These are phyloP conservation scores for Podilymbus podiceps DNA, from an alignment of 2,113 vertebrate genomes.

Conservation along the genomic window DNA sequence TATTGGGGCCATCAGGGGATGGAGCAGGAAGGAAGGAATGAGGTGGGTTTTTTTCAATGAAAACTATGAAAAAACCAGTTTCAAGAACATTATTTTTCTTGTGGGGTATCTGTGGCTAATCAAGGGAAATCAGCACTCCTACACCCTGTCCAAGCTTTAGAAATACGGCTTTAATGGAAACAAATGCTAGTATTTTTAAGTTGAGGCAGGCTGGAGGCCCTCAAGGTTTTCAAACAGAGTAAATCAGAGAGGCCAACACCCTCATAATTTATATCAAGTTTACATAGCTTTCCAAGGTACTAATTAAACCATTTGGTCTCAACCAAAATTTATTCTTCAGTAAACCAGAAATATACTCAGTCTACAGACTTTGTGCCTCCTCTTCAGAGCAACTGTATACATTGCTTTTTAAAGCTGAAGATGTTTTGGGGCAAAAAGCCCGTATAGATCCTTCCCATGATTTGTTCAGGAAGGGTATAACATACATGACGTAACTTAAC, in stretches of 20 bases:
- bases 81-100: slow-evolving; percentile 37
- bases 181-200: slow-evolving; percentile 22
- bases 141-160: slow-evolving; percentile 38
- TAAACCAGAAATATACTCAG: neutral
- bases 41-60: neutral
- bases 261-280: slow-evolving; percentile 20
- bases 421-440: neutral
- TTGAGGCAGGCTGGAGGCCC: neutral
- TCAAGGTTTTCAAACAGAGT: slow-evolving; percentile 46
- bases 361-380: neutral
- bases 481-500: neutral
- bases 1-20: neutral
- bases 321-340: neutral
- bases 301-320: slow-evolving; percentile 16
- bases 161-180: slow-evolving; percentile 48
- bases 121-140: slow-evolving; percentile 48
- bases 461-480: neutral
- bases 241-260: slow-evolving; percentile 40
- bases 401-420: neutral
- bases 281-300: neutral
- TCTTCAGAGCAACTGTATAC: neutral
- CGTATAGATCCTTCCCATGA: neutral
- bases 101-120: slow-evolving; percentile 30
- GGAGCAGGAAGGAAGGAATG: neutral
- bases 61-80: neutral